These are phyloP conservation scores for Caranx melampygus DNA, from an alignment of 2,113 vertebrate genomes.

Conservation along the genomic window DNA sequence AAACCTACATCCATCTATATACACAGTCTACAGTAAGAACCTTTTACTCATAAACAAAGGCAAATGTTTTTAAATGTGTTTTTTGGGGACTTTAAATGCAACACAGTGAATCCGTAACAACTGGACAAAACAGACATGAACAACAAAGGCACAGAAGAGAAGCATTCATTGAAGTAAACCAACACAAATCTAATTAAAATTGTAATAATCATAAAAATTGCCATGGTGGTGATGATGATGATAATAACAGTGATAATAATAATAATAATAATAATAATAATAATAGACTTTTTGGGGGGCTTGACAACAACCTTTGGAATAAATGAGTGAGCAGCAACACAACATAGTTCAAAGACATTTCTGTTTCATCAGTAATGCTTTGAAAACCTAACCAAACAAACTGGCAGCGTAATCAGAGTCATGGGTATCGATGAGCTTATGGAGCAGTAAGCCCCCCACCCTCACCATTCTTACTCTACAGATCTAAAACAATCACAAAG, in stretches of 20 bases:
- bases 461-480: neutral
- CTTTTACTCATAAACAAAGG: neutral
- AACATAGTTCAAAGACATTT: neutral
- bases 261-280: neutral
- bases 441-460: slow-evolving; percentile 4
- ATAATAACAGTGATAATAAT: neutral
- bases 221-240: too few relatives aligned
- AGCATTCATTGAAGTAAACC: too few relatives aligned
- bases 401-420: slow-evolving; percentile 18
- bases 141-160: neutral
- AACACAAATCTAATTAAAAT: neutral
- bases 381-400: neutral
- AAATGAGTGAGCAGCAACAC: neutral
- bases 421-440: slow-evolving; percentile 34
- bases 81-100: neutral
- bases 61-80: too few relatives aligned
- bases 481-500: slow-evolving; percentile 28
- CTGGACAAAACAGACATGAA: neutral
- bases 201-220: neutral
- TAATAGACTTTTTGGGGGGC: neutral
- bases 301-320: slow-evolving; percentile 1
- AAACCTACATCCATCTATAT: too few relatives aligned
- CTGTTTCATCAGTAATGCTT: neutral
- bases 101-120: neutral
- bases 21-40: too few relatives aligned